Conservation (phyloP, 2,888 invertebrate genomes). For the Caenorhabditis drosophilae region DNA sequence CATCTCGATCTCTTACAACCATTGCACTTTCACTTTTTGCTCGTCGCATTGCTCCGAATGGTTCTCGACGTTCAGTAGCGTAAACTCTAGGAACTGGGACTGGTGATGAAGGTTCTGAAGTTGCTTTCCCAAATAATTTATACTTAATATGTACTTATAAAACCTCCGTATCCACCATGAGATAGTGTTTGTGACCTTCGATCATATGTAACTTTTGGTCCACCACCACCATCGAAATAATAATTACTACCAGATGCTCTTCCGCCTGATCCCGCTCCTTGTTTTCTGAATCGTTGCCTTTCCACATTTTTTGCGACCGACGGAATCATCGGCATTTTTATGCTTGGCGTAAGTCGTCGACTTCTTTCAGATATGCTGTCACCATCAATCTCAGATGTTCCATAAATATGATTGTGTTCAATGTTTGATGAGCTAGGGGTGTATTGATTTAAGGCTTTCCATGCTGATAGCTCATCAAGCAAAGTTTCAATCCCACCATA, state of each 20-base stretch:
- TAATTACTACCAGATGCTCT: slow-evolving; percentile 46
- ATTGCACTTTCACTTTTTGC: slow-evolving; percentile 61
- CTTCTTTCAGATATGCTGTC: slow-evolving; percentile 33
- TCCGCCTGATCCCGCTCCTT: slow-evolving; percentile 51
- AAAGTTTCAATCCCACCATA: slow-evolving; percentile 51
- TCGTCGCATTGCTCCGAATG: slow-evolving; percentile 56
- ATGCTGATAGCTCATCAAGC: slow-evolving; percentile 51
- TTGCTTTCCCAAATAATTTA: too few species aligned
- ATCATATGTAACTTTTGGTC: slow-evolving; percentile 34
- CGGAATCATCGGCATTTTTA: slow-evolving; percentile 41
- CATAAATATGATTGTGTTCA: slow-evolving; percentile 45
- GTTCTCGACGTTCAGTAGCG: slow-evolving; percentile 35
- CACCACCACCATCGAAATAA: slow-evolving; percentile 42
- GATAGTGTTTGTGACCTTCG: slow-evolving; percentile 44
- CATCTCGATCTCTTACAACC: slow-evolving; percentile 42
- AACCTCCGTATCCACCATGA: slow-evolving; percentile 35
- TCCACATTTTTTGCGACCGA: slow-evolving; percentile 60
- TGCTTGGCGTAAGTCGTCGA: slow-evolving; percentile 15
- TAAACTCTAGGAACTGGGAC: slow-evolving; percentile 26
- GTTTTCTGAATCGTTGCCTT: slow-evolving; percentile 54
- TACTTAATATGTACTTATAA: too few species aligned
- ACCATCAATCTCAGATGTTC: slow-evolving; percentile 36
- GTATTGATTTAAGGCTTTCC: slow-evolving; percentile 44
- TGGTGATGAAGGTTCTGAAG: slow-evolving; percentile 34
- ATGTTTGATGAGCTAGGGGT: slow-evolving; percentile 24